Evolutionary conservation across 1,140 invertebrate species (phyloP).

Genomic region (Bombus superbus): DNA sequence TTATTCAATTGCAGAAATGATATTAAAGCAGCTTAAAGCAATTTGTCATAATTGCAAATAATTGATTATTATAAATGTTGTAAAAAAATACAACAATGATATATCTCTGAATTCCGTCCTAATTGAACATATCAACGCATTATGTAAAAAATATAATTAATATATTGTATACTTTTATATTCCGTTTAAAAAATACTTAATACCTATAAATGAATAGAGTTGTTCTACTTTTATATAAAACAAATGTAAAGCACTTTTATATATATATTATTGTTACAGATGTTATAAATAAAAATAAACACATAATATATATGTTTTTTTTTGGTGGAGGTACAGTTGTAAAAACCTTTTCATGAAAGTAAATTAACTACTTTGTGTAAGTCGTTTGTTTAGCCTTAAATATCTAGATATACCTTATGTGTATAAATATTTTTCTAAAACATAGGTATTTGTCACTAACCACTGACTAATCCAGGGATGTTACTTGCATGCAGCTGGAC

Average conservation of each 20-base stretch:
- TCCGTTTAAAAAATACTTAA: constrained; percentile 55
- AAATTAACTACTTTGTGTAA: not conserved
- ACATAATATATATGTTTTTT: constrained; percentile 30
- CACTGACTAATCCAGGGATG: constrained; percentile 68
- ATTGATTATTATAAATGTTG: constrained; percentile 29
- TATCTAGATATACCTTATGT: constrained; percentile 25
- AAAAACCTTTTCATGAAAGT: constrained; percentile 29
- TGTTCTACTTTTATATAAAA: constrained; percentile 62
- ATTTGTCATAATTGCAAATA: constrained; percentile 23
- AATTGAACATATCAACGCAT: constrained; percentile 52
- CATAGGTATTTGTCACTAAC: constrained; percentile 68
- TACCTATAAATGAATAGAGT: constrained; percentile 56
- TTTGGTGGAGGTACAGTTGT: constrained; percentile 33
- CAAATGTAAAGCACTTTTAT: constrained; percentile 67
- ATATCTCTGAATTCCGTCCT: constrained; percentile 66
- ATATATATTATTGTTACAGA: constrained; percentile 60
- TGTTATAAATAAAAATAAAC: constrained; percentile 64
- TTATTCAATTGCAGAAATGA: constrained; percentile 7
- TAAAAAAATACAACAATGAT: constrained; percentile 44
- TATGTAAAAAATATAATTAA: constrained; percentile 61
- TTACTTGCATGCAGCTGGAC: constrained; percentile 80
- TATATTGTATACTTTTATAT: constrained; percentile 69
- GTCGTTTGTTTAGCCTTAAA: constrained; percentile 3
- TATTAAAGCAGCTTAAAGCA: constrained; percentile 4
- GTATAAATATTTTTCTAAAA: constrained; percentile 50